These are phyloP conservation scores for Barnardius zonarius DNA, from an alignment of 2,113 vertebrate genomes.

Conservation along the genomic window DNA sequence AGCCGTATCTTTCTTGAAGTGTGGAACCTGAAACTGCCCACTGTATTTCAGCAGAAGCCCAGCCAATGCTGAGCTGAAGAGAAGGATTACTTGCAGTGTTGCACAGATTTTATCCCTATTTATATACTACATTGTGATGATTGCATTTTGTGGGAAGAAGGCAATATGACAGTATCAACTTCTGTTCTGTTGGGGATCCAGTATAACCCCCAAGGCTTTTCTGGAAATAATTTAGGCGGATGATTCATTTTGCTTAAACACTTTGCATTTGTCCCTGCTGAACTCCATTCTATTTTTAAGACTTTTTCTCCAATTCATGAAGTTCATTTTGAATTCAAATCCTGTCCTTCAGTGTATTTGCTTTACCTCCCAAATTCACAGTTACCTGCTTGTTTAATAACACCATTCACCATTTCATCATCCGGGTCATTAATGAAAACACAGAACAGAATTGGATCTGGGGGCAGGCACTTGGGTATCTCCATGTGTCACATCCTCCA, in stretches of 20 bases:
- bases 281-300: not conserved
- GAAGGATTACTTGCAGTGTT: not conserved
- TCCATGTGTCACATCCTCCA: not conserved
- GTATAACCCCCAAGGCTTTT: not conserved
- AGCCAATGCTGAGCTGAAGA: not conserved
- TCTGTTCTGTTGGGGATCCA: not conserved
- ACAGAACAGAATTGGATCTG: not conserved
- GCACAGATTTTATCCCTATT: not conserved
- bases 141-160: not conserved
- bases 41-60: not conserved
- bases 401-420: not conserved
- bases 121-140: fast-evolving
- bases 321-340: not conserved
- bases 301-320: not conserved
- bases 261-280: not conserved
- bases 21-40: not conserved
- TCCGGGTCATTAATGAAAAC: not conserved
- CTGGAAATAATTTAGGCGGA: not conserved
- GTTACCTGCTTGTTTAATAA: not conserved
- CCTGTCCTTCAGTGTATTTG: not conserved
- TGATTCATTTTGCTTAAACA: not conserved
- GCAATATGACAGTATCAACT: not conserved
- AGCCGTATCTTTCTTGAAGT: not conserved
- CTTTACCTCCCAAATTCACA: not conserved
- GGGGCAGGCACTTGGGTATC: not conserved